phyloP scores from a whole-genome alignment of 2,888 invertebrate species.

The Trachelus troglodyta region DNA sequence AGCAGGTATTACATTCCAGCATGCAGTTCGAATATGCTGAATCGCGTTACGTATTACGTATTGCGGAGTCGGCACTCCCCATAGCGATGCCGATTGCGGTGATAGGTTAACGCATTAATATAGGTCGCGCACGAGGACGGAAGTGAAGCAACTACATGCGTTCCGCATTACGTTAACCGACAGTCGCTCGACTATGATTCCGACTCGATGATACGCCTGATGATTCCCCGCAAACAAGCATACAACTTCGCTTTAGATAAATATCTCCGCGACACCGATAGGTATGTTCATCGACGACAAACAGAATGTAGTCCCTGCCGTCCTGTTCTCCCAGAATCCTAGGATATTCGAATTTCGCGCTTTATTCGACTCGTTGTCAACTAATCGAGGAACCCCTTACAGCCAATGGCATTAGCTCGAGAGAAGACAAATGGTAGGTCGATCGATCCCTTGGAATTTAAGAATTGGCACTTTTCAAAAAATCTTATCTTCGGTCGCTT shows the following conservation, averaged over 20 bases:
- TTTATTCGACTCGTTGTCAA: no score
- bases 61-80: background rate
- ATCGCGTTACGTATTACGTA: background rate
- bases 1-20: background rate
- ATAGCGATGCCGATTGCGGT: background rate
- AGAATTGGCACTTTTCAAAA: background rate
- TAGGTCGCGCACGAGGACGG: background rate
- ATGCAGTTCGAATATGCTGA: background rate
- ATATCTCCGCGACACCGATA: background rate
- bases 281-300: background rate
- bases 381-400: no score
- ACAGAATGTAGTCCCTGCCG: background rate
- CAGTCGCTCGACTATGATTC: conserved; percentile 29
- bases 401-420: background rate
- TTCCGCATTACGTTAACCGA: conserved; percentile 5
- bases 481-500: background rate
- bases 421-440: background rate
- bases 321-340: no score
- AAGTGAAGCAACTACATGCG: background rate
- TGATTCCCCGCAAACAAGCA: background rate
- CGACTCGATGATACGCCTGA: conserved; percentile 27
- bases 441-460: background rate
- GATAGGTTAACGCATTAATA: background rate
- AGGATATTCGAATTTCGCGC: background rate
- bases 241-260: background rate